These are phyloP conservation scores for Cryptus armator DNA, from an alignment of 2,888 invertebrate species.

Conservation along the genomic window DNA sequence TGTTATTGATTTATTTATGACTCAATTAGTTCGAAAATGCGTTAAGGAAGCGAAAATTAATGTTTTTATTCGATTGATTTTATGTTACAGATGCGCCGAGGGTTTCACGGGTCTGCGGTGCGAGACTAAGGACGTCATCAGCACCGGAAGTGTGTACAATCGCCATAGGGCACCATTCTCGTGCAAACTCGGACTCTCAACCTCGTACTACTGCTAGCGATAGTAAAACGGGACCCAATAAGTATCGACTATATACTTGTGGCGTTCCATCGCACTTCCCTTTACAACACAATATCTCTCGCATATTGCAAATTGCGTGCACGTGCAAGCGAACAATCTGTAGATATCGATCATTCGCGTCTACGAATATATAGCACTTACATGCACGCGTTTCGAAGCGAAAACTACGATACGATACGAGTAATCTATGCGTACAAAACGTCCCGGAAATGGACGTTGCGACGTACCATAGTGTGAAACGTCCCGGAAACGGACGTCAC, in stretches of 20 bases:
- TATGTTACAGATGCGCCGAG: constrained; percentile 90
- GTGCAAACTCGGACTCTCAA: constrained; percentile 92
- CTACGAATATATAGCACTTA: not conserved
- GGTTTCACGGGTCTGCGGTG: constrained; percentile 93
- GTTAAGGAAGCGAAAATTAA: not conserved
- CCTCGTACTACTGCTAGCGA: constrained; percentile 92
- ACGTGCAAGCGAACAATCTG: not conserved
- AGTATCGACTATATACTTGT: constrained; percentile 75
- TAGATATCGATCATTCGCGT: constrained; percentile 23
- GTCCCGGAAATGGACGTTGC: constrained; percentile 27
- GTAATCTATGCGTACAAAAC: constrained; percentile 7
- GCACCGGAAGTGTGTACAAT: constrained; percentile 92
- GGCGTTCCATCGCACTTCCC: constrained; percentile 71
- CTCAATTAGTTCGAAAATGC: not conserved
- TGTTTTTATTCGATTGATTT: not conserved
- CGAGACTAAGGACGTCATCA: constrained; percentile 92
- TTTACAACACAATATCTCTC: constrained; percentile 38
- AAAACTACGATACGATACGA: constrained; percentile 18
- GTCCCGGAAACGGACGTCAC: constrained; percentile 14
- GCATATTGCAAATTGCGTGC: constrained; percentile 30
- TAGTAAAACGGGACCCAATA: constrained; percentile 83
- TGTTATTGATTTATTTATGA: no score
- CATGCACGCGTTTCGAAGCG: constrained; percentile 8
- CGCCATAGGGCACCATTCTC: constrained; percentile 88
- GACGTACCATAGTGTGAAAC: constrained; percentile 28